Evolutionary conservation across 2,113 vertebrate genomes (phyloP), one percentile per base, ranked within the genome.

Genomic region (Anarhynchus alexandrinus): DNA sequence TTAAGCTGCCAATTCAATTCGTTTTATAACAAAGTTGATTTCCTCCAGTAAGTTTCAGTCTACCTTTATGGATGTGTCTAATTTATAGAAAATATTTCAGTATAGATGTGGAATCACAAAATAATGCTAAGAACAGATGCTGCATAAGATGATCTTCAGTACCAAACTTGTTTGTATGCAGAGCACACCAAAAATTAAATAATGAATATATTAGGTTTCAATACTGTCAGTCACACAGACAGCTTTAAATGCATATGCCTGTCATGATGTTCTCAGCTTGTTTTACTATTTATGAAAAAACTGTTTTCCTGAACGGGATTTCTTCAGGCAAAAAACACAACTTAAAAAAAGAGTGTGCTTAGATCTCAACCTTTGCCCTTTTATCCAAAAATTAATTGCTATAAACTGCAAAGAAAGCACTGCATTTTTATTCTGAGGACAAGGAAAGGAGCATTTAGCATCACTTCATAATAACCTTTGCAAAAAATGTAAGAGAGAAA

Each of bases 21-120:
- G 64, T 92, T 83, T 96, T 95, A 64, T 73, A 94, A 94, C 59
- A 71, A 21, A 81, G 81, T 43, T 79, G 77, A 83, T 94, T 90
- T 85, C 70, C 73, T 66, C 55, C 55, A 62, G 49, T 69, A 95
- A 92, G 72, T 49, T 94, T 92, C 62, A 81, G 74, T 96, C 51
- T 88, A 70, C 70, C 32, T 96, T 93, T 89, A 82, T 26, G 40
- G 72, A 52, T 42, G 5, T 43, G 14, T 27, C 34, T 94, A 84
- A 94, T 80, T 65, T 57, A 74, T 27, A 93, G 36, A 72, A 74
- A 88, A 71, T 10, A 86, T 43, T 94, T 87, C 81, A 77, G 73
- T 38, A 65, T 32, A 82, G 57, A 72, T 47, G 29, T 85, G 51
- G 76, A 81, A 93, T 91, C 49, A 40, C 5, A 2, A 88, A 25